These are phyloP conservation scores for Taurulus bubalis DNA, from an alignment of 2,113 vertebrate genomes.

Conservation along the genomic window DNA sequence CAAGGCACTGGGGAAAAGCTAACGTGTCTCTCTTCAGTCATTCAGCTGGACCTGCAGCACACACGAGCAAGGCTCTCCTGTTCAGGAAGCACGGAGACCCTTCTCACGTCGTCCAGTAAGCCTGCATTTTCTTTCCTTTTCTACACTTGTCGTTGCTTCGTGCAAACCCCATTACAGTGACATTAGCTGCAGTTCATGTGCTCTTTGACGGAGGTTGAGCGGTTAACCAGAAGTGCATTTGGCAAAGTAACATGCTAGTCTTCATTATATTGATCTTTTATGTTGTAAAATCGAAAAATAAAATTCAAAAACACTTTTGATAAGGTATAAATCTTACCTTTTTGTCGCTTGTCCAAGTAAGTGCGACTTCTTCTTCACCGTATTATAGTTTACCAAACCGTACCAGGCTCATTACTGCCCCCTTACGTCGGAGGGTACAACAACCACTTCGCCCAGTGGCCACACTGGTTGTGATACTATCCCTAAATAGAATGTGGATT, in stretches of 20 bases:
- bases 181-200: background rate
- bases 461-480: background rate
- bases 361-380: background rate
- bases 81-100: conserved; percentile 82
- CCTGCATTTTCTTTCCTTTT: background rate
- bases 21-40: conserved; percentile 42
- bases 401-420: background rate
- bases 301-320: background rate
- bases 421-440: background rate
- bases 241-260: background rate
- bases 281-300: background rate
- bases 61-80: conserved; percentile 62
- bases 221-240: background rate
- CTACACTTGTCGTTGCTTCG: background rate
- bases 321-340: background rate
- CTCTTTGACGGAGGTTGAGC: background rate
- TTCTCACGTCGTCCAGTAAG: conserved; percentile 80
- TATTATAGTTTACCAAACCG: too few relatives aligned
- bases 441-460: background rate
- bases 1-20: background rate
- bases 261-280: rapidly evolving
- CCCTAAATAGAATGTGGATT: background rate
- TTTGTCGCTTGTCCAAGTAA: background rate
- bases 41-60: conserved; percentile 49
- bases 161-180: background rate